Evolutionary conservation across 2,113 vertebrate species (phyloP).

Genomic region (Ophthalmotilapia sp.): DNA sequence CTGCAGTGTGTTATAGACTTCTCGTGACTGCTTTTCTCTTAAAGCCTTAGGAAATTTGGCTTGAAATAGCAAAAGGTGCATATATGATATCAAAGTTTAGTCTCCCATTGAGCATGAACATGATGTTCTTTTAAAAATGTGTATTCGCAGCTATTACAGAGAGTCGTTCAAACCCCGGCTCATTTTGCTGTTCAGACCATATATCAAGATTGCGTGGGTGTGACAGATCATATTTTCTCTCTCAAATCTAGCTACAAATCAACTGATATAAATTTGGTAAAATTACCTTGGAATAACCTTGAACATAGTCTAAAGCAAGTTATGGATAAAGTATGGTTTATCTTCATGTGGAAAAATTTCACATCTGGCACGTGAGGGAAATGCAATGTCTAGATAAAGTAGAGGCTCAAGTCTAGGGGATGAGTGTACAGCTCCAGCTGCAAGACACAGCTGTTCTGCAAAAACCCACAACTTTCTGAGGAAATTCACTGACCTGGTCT

Average conservation of each 20-base stretch:
- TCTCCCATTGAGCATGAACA: not conserved
- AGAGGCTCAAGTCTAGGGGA: not conserved
- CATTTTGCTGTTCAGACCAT: not conserved
- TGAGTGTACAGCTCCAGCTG: not conserved
- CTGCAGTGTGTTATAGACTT: conserved; percentile 20
- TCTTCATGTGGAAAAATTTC: not conserved
- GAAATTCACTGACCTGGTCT: not conserved
- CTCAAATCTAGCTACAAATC: not conserved
- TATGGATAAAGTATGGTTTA: not conserved
- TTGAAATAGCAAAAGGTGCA: not conserved
- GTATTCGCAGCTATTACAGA: not conserved
- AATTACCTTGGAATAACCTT: not conserved
- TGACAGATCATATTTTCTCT: not conserved
- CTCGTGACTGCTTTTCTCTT: not conserved
- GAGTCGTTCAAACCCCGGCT: not conserved
- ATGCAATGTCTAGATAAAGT: not conserved
- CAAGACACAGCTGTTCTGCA: not conserved
- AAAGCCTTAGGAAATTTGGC: not conserved
- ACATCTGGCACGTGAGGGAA: not conserved
- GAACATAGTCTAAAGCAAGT: not conserved
- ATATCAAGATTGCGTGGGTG: not conserved
- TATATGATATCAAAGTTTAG: not conserved
- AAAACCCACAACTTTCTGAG: not conserved
- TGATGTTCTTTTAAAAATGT: not conserved
- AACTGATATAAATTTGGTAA: not conserved